Conservation (phyloP, 2,113 vertebrate species). For the Nesogale talazaci region DNA sequence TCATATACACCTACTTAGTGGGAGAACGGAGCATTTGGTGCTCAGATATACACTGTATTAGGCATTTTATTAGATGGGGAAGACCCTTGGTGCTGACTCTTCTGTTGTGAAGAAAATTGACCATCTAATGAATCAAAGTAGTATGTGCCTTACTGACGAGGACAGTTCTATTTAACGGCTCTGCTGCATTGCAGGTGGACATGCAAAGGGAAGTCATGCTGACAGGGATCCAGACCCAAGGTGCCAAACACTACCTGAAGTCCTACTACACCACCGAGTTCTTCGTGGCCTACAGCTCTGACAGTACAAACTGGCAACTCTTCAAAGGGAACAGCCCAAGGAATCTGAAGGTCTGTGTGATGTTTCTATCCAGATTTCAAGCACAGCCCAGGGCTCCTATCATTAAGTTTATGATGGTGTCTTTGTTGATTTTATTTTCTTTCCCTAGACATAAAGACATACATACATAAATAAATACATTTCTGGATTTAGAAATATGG, state of each 20-base stretch:
- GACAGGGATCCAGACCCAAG: slow-evolving; percentile 94
- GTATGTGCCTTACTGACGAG: background rate
- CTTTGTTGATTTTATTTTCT: background rate
- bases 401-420: background rate
- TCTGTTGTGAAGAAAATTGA: background rate
- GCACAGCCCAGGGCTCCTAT: background rate
- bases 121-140: background rate
- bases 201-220: slow-evolving; percentile 92
- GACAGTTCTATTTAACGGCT: background rate
- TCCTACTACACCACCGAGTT: slow-evolving; percentile 88
- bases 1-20: background rate
- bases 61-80: background rate
- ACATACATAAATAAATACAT: background rate
- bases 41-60: background rate
- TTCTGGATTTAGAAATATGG: background rate
- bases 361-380: background rate
- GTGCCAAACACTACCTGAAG: slow-evolving; percentile 90
- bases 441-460: background rate
- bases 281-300: slow-evolving; percentile 91
- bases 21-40: background rate
- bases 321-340: slow-evolving; percentile 91
- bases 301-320: slow-evolving; percentile 90
- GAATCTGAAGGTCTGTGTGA: slow-evolving; percentile 71
- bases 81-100: background rate
- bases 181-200: slow-evolving; percentile 89